Conservation (phyloP, 2,888 invertebrate species). For the Ditula angustiorana region DNA sequence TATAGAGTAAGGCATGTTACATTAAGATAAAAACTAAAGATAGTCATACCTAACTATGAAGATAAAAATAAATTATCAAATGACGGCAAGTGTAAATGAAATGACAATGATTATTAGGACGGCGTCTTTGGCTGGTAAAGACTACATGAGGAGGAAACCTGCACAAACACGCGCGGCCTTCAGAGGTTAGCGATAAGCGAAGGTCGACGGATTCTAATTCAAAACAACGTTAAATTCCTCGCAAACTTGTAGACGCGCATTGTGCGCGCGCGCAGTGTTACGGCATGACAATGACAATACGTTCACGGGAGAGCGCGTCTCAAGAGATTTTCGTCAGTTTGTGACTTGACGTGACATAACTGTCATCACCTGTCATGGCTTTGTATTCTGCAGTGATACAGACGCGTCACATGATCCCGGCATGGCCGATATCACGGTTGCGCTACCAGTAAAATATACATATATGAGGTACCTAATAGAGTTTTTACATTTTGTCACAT, state of each 20-base stretch:
- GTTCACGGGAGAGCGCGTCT: conserved; percentile 3
- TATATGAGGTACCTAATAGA: no score
- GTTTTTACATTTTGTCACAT: no score
- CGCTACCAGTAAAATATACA: no score
- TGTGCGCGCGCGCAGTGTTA: background rate
- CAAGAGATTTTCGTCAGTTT: background rate
- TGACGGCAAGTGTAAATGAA: no score
- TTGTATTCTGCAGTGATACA: background rate
- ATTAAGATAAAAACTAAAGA: no score
- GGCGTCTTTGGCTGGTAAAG: no score
- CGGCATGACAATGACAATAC: background rate
- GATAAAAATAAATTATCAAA: no score
- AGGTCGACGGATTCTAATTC: background rate
- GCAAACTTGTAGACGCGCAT: background rate
- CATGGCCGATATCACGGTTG: no score
- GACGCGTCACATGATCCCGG: no score
- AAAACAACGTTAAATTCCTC: background rate
- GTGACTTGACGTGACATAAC: background rate
- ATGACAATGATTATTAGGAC: no score
- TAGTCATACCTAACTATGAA: no score
- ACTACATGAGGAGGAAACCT: background rate
- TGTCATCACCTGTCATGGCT: background rate
- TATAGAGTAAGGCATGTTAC: no score
- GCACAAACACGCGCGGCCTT: conserved; percentile 1
- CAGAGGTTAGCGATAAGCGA: background rate